Percentiles rank a stretch among this genome's conserved stretches.
Evolutionary conservation across 1,140 invertebrate genomes (phyloP).

Genomic region (Aphaenogaster ashmeadi): DNA sequence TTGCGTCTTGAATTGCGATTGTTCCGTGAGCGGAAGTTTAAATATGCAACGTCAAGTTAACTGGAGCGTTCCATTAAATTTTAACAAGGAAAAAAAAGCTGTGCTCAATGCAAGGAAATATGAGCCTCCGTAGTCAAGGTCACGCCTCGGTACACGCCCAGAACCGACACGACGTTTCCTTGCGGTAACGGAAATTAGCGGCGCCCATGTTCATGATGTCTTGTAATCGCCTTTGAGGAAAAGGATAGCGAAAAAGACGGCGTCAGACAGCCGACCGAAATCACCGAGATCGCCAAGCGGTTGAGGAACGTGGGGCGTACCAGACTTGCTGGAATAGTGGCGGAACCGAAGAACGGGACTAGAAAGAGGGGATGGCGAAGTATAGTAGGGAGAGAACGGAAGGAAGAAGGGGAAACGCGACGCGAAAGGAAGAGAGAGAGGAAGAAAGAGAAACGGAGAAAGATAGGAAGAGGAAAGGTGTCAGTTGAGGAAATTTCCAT

Average conservation of each 20-base stretch:
- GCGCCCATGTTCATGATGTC: background rate
- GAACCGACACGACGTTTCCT: background rate
- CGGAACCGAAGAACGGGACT: slow-evolving; percentile 24
- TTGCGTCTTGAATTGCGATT: background rate
- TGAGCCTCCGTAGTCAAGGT: background rate
- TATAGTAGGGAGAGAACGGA: slow-evolving; percentile 24
- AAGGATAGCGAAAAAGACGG: background rate
- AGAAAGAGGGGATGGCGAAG: slow-evolving; percentile 33
- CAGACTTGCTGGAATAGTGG: slow-evolving; percentile 18
- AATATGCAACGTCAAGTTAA: background rate
- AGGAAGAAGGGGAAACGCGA: slow-evolving; percentile 17
- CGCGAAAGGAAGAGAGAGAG: slow-evolving; percentile 51
- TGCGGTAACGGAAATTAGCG: background rate
- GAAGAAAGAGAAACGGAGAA: slow-evolving; percentile 27
- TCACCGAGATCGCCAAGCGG: slow-evolving; percentile 5
- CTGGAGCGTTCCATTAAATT: background rate
- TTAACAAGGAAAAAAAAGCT: background rate
- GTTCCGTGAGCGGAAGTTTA: background rate
- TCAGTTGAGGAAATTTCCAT: slow-evolving; percentile 79
- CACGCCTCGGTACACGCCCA: background rate
- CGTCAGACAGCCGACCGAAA: background rate
- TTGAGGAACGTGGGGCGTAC: background rate
- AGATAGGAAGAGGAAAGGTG: slow-evolving; percentile 68
- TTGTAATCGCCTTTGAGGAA: slow-evolving; percentile 14
- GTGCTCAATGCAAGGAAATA: background rate